Conservation (phyloP, 2,113 vertebrate species). For the Myiozetetes cayanensis region DNA sequence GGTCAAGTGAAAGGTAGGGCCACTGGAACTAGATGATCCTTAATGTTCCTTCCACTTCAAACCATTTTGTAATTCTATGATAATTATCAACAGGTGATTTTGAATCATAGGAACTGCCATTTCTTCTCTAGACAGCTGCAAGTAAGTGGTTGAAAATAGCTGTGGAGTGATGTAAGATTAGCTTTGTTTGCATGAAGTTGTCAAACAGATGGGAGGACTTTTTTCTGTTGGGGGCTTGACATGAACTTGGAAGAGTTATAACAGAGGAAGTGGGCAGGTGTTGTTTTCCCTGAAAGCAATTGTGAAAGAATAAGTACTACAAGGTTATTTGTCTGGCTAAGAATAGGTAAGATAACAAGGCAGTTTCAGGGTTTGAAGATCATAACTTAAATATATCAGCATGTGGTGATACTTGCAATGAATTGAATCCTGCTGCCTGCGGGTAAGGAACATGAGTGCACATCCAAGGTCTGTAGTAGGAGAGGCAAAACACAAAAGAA, state of each 20-base stretch:
- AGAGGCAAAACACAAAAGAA: neutral
- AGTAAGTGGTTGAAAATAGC: neutral
- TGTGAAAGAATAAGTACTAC: neutral
- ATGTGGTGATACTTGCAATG: neutral
- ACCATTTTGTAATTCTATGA: neutral
- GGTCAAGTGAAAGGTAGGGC: neutral
- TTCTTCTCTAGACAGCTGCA: neutral
- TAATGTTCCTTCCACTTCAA: neutral
- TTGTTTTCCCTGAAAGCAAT: slow-evolving; percentile 7
- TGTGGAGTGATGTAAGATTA: neutral
- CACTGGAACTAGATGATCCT: neutral
- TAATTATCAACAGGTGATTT: neutral
- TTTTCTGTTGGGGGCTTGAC: neutral
- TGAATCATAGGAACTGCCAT: neutral
- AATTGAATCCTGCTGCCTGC: neutral
- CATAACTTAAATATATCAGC: neutral
- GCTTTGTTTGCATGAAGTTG: neutral
- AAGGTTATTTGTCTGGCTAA: neutral
- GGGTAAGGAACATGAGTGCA: neutral
- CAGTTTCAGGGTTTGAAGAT: slow-evolving; percentile 14
- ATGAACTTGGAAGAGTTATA: neutral
- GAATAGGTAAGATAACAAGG: neutral
- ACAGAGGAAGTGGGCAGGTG: neutral
- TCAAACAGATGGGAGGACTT: neutral
- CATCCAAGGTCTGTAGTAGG: neutral